A percentile compares a stretch with the other conserved stretches of the same genome.
Evolutionary conservation across 2,888 invertebrate species (phyloP).

Genomic region (Drosophila imparisetae): DNA sequence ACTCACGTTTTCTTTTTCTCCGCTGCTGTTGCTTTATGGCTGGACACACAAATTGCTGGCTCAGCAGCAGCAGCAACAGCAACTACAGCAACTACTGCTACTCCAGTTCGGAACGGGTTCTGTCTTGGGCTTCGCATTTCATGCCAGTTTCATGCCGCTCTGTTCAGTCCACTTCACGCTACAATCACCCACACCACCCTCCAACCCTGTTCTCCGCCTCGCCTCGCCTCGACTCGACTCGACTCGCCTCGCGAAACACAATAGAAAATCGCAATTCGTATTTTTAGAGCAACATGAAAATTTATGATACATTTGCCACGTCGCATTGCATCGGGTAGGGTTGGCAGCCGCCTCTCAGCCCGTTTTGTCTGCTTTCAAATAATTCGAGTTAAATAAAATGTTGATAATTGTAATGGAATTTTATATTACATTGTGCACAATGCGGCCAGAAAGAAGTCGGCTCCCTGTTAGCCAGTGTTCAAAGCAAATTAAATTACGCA

Average conservation of each 20-base stretch:
- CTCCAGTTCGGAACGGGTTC: slow-evolving; percentile 50
- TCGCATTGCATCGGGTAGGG: slow-evolving; percentile 9
- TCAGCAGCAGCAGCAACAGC: slow-evolving; percentile 52
- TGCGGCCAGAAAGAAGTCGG: not conserved
- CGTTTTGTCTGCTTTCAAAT: slow-evolving; percentile 57
- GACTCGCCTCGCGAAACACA: slow-evolving; percentile 43
- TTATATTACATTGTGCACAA: slow-evolving; percentile 52
- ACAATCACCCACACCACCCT: slow-evolving; percentile 4
- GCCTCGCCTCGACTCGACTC: not conserved
- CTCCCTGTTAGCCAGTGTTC: not conserved
- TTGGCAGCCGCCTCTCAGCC: slow-evolving; percentile 25
- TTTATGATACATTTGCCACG: slow-evolving; percentile 73
- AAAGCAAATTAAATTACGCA: not conserved
- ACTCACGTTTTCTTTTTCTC: slow-evolving; percentile 3
- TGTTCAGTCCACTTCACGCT: slow-evolving; percentile 20
- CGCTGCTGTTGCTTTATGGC: slow-evolving; percentile 69
- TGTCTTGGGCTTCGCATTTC: slow-evolving; percentile 74
- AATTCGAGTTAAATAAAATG: slow-evolving; percentile 67
- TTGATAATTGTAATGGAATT: slow-evolving; percentile 76
- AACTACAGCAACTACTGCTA: slow-evolving; percentile 24
- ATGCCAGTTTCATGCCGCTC: slow-evolving; percentile 68
- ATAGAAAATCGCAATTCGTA: slow-evolving; percentile 78
- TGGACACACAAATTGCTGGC: slow-evolving; percentile 73
- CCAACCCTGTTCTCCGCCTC: not conserved
- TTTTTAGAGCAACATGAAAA: slow-evolving; percentile 76